Percentiles rank a stretch among this genome's conserved stretches.
Conservation (phyloP, 2,888 invertebrate species). For the Ceramica pisi region DNA sequence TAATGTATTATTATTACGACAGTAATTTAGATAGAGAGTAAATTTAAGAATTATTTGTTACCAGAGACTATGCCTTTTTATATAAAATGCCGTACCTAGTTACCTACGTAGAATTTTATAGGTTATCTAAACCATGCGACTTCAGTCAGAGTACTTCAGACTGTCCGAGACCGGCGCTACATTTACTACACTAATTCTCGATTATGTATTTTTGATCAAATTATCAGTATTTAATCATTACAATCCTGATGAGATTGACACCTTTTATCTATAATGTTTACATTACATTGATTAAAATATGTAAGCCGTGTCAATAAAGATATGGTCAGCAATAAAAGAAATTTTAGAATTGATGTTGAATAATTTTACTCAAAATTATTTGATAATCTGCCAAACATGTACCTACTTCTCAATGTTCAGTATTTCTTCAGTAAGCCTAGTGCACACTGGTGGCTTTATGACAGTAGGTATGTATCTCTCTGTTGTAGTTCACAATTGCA, state of each 20-base stretch:
- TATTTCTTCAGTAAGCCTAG: too few relatives aligned
- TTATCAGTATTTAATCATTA: slow-evolving; percentile 41
- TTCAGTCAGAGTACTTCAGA: too few relatives aligned
- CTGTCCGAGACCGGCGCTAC: slow-evolving; percentile 21
- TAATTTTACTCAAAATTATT: neutral
- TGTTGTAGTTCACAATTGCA: too few relatives aligned
- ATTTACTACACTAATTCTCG: neutral
- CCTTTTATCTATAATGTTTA: slow-evolving; percentile 43
- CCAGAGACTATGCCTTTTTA: neutral
- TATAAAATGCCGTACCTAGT: slow-evolving; percentile 1
- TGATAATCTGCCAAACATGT: neutral
- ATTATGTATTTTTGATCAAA: slow-evolving; percentile 27
- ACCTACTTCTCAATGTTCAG: too few relatives aligned
- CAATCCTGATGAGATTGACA: slow-evolving; percentile 11
- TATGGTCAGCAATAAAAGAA: neutral
- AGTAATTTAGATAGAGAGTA: neutral
- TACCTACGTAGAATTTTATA: slow-evolving; percentile 33
- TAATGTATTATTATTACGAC: neutral
- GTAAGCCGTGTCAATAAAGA: neutral
- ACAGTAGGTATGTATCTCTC: too few relatives aligned
- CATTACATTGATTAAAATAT: slow-evolving; percentile 28
- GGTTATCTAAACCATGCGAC: slow-evolving; percentile 64
- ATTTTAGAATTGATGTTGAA: neutral
- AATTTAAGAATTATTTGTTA: neutral
- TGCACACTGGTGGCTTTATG: too few relatives aligned